Conservation (phyloP, 2,888 invertebrate species). For the Pasiphila rectangulata region DNA sequence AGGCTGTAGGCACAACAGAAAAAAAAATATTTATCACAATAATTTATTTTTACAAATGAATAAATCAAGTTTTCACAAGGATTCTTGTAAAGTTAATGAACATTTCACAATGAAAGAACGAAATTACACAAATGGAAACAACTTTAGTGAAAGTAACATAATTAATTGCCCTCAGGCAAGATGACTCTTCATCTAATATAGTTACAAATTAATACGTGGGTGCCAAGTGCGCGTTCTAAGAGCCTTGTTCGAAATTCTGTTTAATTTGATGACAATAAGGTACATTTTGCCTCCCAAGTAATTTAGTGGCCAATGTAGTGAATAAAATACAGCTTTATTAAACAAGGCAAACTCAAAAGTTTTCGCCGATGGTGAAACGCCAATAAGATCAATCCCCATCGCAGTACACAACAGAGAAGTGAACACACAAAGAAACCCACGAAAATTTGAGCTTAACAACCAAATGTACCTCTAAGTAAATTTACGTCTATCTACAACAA, state of each 20-base stretch:
- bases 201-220: constrained; percentile 35
- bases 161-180: constrained; percentile 32
- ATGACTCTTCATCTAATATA: constrained; percentile 35
- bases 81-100: constrained; percentile 58
- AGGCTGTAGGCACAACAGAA: no score
- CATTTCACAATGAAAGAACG: constrained; percentile 31
- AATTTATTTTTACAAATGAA: constrained; percentile 81
- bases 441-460: constrained; percentile 61
- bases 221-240: constrained; percentile 14
- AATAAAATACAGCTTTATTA: background rate
- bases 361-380: constrained; percentile 12
- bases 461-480: constrained; percentile 44
- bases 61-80: constrained; percentile 73
- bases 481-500: constrained; percentile 67
- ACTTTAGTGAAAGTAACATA: constrained; percentile 29
- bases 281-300: background rate
- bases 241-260: background rate
- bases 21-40: constrained; percentile 73
- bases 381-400: constrained; percentile 3
- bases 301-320: background rate
- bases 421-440: constrained; percentile 15
- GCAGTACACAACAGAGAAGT: constrained; percentile 10
- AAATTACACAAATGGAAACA: constrained; percentile 30
- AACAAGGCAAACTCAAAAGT: no score
- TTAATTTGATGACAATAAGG: background rate